A percentile compares a stretch with the other conserved stretches of the same genome.
phyloP scores from a whole-genome alignment of 2,113 vertebrate species.

The Ochotona princeps region DNA sequence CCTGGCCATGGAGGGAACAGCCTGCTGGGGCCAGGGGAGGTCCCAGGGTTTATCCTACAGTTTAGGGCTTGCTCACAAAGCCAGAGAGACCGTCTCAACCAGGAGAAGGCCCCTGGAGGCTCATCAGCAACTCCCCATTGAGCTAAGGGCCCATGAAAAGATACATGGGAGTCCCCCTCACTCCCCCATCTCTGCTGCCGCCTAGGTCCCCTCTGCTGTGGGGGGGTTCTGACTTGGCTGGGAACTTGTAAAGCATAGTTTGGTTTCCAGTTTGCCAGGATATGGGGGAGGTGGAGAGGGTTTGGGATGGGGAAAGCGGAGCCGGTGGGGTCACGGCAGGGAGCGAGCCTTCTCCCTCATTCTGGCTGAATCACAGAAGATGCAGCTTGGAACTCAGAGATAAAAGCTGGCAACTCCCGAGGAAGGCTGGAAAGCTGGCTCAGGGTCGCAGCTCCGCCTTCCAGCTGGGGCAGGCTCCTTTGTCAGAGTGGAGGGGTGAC shows the following conservation, averaged over 20 bases:
- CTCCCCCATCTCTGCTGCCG: background rate
- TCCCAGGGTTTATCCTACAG: background rate
- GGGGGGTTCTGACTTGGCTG: constrained; percentile 69
- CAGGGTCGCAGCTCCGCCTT: constrained; percentile 62
- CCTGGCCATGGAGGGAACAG: background rate
- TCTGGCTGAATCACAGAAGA: constrained; percentile 75
- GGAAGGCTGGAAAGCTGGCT: constrained; percentile 61
- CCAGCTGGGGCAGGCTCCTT: constrained; percentile 38
- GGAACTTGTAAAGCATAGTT: constrained; percentile 61
- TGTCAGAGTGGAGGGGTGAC: background rate
- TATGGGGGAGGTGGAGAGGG: constrained; percentile 50
- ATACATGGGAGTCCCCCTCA: background rate
- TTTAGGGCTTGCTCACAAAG: background rate
- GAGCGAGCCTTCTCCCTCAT: constrained; percentile 56
- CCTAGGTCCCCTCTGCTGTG: constrained; percentile 32
- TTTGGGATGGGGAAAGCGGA: constrained; percentile 38
- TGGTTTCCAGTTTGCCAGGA: constrained; percentile 68
- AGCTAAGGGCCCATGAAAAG: background rate
- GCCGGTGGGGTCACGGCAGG: constrained; percentile 62
- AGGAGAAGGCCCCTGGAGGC: background rate
- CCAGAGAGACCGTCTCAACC: background rate
- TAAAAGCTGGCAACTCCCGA: constrained; percentile 76
- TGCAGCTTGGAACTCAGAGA: constrained; percentile 72
- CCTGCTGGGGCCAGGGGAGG: background rate
- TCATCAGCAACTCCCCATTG: background rate